These are phyloP conservation scores for Dasyornis broadbenti DNA, from an alignment of 2,113 vertebrate species.

Conservation along the genomic window DNA sequence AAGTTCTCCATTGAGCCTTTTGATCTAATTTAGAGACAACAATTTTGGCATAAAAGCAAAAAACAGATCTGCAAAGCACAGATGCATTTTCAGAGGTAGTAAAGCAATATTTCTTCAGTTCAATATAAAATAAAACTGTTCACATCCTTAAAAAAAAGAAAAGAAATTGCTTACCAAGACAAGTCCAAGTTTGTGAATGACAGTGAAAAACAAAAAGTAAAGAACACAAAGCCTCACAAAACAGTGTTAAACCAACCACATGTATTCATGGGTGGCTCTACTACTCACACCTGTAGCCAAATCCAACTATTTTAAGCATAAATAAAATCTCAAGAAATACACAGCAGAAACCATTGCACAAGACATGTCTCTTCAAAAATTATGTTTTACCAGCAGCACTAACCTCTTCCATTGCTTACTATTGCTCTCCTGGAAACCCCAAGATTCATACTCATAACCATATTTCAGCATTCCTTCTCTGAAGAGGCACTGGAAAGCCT, in stretches of 20 bases:
- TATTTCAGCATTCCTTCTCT: not conserved
- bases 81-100: not conserved
- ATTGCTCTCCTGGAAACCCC: not conserved
- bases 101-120: not conserved
- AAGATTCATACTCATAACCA: not conserved
- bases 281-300: not conserved
- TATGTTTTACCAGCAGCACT: not conserved
- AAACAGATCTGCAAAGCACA: not conserved
- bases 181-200: not conserved
- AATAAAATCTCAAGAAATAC: not conserved
- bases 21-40: not conserved
- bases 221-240: not conserved
- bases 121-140: not conserved
- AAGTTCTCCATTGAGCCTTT: not conserved
- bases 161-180: not conserved
- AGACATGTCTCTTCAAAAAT: not conserved
- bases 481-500: not conserved
- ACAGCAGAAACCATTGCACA: not conserved
- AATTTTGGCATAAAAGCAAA: not conserved
- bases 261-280: not conserved
- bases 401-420: not conserved
- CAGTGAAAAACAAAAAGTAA: not conserved
- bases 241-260: not conserved
- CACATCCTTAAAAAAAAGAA: not conserved
- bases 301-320: not conserved